These are phyloP conservation scores for Eilema sororculum DNA, from an alignment of 2,888 invertebrate genomes.

Conservation along the genomic window DNA sequence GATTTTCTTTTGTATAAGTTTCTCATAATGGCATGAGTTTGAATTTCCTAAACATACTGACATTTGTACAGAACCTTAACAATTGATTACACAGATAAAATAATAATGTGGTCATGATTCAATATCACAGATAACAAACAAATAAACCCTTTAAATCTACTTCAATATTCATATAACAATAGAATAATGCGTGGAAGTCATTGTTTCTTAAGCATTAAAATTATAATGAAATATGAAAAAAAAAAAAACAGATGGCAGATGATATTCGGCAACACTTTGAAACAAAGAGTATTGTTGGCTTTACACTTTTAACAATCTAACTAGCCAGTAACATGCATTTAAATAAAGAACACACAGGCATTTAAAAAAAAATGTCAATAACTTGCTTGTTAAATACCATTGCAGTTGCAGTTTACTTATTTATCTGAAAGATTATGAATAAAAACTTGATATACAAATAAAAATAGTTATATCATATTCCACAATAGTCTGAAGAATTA, in stretches of 20 bases:
- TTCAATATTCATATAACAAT: neutral
- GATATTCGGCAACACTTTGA: neutral
- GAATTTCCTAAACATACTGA: neutral
- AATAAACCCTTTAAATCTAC: neutral
- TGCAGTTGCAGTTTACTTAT: slow-evolving; percentile 45
- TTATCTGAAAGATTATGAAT: slow-evolving; percentile 61
- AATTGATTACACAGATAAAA: neutral
- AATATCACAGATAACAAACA: neutral
- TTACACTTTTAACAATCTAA: neutral
- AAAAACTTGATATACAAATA: neutral
- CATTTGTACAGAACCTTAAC: neutral
- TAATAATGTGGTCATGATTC: neutral
- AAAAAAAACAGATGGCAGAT: neutral
- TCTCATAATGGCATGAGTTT: neutral
- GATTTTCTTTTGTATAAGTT: neutral
- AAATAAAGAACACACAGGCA: slow-evolving; percentile 41
- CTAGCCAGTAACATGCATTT: slow-evolving; percentile 23
- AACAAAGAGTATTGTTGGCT: neutral
- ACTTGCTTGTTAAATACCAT: slow-evolving; percentile 80
- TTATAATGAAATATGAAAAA: too few relatives aligned
- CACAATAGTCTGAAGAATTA: neutral
- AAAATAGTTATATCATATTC: neutral
- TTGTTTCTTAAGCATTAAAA: neutral
- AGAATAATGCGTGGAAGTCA: neutral
- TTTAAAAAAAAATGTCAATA: slow-evolving; percentile 22